These are phyloP conservation scores for Alosa alosa DNA, from an alignment of 2,113 vertebrate species.

Conservation along the genomic window DNA sequence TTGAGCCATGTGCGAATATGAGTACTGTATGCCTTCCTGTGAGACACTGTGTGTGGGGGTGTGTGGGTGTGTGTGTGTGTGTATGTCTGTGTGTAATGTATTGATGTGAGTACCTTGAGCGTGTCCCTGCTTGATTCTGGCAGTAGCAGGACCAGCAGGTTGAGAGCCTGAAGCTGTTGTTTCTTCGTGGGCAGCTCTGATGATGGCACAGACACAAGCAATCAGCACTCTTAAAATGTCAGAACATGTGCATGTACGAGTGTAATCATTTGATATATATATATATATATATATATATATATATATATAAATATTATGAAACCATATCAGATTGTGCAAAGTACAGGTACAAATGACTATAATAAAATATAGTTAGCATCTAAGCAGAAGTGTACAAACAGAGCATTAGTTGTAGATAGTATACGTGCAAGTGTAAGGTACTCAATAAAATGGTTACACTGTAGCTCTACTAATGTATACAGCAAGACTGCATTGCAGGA, in stretches of 20 bases:
- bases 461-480: too few relatives aligned
- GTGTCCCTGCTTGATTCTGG: slow-evolving; percentile 86
- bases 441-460: background rate
- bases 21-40: background rate
- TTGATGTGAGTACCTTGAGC: slow-evolving; percentile 77
- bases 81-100: background rate
- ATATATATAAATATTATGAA: too few relatives aligned
- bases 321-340: background rate
- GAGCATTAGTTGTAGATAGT: background rate
- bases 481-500: too few relatives aligned
- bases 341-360: too few relatives aligned
- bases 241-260: too few relatives aligned
- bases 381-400: background rate
- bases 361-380: background rate
- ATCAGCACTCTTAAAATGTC: background rate
- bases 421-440: background rate
- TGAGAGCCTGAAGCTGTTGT: slow-evolving; percentile 91
- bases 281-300: too few relatives aligned
- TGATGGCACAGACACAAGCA: slow-evolving; percentile 32
- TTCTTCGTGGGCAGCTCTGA: slow-evolving; percentile 86
- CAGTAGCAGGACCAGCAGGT: slow-evolving; percentile 90
- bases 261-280: too few relatives aligned
- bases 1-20: background rate
- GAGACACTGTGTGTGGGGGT: background rate
- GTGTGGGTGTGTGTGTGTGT: background rate